These are phyloP conservation scores for Oreotrochilus melanogaster DNA, from an alignment of 2,113 vertebrate genomes.

Conservation along the genomic window DNA sequence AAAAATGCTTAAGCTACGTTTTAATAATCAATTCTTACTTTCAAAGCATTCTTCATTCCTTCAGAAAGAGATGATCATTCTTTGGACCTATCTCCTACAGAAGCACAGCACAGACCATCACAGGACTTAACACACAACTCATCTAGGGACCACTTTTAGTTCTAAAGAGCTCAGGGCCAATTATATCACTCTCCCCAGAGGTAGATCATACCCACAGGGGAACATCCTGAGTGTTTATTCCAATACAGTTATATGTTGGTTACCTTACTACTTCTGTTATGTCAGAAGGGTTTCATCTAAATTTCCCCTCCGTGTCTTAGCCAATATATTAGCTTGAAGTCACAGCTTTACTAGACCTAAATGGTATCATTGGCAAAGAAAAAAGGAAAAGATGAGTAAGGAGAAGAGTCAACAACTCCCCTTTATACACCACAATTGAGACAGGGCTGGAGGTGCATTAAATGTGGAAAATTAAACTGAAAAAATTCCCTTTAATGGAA, in stretches of 20 bases:
- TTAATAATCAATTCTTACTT: not conserved
- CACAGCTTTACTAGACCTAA: not conserved
- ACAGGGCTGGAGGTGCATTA: not conserved
- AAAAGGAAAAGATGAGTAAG: not conserved
- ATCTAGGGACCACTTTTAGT: not conserved
- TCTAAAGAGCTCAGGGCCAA: not conserved
- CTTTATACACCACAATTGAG: not conserved
- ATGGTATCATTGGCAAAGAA: not conserved
- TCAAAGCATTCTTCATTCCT: not conserved
- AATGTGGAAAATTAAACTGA: not conserved
- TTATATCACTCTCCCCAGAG: not conserved
- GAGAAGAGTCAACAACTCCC: not conserved
- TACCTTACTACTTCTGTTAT: not conserved
- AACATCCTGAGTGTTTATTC: not conserved
- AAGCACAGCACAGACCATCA: not conserved
- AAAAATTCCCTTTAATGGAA: not conserved
- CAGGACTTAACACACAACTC: not conserved
- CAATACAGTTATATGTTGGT: accelerated
- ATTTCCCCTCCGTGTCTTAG: not conserved
- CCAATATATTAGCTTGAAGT: not conserved
- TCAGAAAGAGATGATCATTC: not conserved
- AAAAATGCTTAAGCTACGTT: not conserved
- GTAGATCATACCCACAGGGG: not conserved
- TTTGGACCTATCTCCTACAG: not conserved
- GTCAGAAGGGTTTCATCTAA: not conserved